Evolutionary conservation across 92 coral and sea anemone genomes (phyloP), one percentile per base, ranked within the genome.

Genomic region (Phenganax marumi): DNA sequence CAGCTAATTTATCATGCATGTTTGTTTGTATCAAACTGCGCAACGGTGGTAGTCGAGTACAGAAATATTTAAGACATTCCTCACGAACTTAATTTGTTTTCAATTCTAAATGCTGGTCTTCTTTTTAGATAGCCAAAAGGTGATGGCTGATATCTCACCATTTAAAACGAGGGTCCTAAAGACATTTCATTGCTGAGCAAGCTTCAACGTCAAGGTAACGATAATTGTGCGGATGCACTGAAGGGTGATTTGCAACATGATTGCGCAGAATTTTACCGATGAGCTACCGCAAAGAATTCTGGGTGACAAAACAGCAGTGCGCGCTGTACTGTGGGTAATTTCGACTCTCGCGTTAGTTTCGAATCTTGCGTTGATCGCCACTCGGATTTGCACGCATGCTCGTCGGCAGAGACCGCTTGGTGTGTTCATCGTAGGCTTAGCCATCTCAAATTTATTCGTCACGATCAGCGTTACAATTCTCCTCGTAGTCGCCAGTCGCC

Each of bases 101-200:
- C 16, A 46, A 43, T 9, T 70, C 54, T 70, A 33, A 49, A 49
- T 72, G 50, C 47, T 9, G 3, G 11, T 16, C 39, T 70, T 24
- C 43, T 48, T 57, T 75, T 79, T 86, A 96, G 99, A 48, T 81
- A 91, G 53, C 89, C 92, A 13, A 91, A 91, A 65, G 79, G 92
- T 70, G 92, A 91, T 62, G 90, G 84, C 52, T 58, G 88, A 17
- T 24, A 19, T 48, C 86, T 92, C 21, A 87, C 58, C 39, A 58
- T 92, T 25, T 86, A 88, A 13, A 76, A 90, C 72, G 91, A 85
- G 56, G 87, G 88, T 3, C 76, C 88, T 22, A 70, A 87, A 10
- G 89, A 75, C 33, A 81, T 90, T 48, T 93, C 87, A 19, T 74
- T 88, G n/a, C 77, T 96, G 22, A 81, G 74, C 58, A 50, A 24